Base-by-base conservation (phyloP, 2,797 vertebrate genomes). In the Salarias fasciatus region DNA sequence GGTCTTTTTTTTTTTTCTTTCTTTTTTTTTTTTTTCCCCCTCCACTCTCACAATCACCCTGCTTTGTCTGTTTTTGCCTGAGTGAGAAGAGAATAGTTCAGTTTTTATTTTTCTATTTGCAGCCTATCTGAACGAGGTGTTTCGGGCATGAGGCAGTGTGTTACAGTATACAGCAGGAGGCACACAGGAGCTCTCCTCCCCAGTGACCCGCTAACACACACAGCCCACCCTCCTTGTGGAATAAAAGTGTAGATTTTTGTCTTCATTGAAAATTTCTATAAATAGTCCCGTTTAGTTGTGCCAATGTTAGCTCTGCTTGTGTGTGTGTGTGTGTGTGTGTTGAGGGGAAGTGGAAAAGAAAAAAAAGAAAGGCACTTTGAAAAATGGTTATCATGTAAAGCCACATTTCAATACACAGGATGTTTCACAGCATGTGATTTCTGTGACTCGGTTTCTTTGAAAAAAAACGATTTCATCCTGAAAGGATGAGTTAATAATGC, bases 131-230 rank as follows among this genome's bases (percentile, higher is more conserved):
- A 69, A 18, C 45, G 48, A 36, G n/a, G 38, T 37, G 31, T 56
- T 66, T 45, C 59, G 62, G 46, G 47, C 33, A 24, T 63, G 69
- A 64, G 53, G 62, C 64, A 79, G 55, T 85, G 55, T 79, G 66
- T 83, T 75, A 73, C 66, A 72, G 81, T 80, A 68, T 82, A 72
- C 77, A 82, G 75, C 70, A 86, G 81, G 70, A 85, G 81, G 82
- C 75, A 82, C 60, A 53, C 64, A 71, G 68, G 60, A 81, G 72
- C 75, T 58, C 60, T 66, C 6, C 9, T 35, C 33, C 33, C 54
- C 43, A 12, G 28, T 64, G 42, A 63, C 60, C 64, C 63, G 6
- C 33, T 9, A 35, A 35, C 33, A 35, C 57, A 38, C 64, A 54
- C 24, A 31, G 63, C 53, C 62, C 54, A 6, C 60, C 66, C 38